Evolutionary conservation across 64 coral and sea anemone species (phyloP), one percentile per base, ranked within the genome.

Genomic region (Montipora sp.): DNA sequence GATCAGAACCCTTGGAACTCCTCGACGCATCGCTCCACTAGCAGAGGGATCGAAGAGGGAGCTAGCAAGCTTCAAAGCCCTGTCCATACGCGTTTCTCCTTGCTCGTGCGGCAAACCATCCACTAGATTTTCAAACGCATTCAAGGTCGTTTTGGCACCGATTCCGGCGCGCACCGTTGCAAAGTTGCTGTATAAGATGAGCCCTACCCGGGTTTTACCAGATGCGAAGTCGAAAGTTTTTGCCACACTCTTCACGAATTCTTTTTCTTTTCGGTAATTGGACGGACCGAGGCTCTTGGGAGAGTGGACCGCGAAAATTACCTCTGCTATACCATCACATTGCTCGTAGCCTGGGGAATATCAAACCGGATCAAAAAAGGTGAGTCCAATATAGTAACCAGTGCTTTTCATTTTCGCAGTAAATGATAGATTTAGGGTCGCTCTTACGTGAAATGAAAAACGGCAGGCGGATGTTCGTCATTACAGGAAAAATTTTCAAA

Each of bases 51-150:
- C 90, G 47, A 98, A 90, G 21, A 95, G 78, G 1, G 75, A 83
- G 36, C 73, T 70, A 27, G 96, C 91, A 19, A 95, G 81, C 44
- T 90, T 82, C 48, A 98, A 50, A n/a, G 93, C 96, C 70, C 89
- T 82, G 70, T 98, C 96, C 47, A 98, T 98, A 13, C 96, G 90
- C 47, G 96, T 98, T 66, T 74, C 50, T 61, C 93, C 96, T 12
- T 70, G 20, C 11, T 51, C 55, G 23, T 80, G 65, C 3, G 67
- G 77, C 3, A 98, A 82, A 3, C 91, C 48, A 60, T 95, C 88
- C 46, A 98, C 77, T 12, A 91, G 90, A 63, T 87, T 84, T 49
- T 89, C 77, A 73, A 98, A 93, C 7, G 75, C 66, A 1, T 85
- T 60, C 10, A 80, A n/a, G 51, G 47, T 90, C 10, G 83, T 49